These are phyloP conservation scores for Porites cylindrica DNA, from an alignment of 92 coral and sea anemone genomes.

Conservation along the genomic window DNA sequence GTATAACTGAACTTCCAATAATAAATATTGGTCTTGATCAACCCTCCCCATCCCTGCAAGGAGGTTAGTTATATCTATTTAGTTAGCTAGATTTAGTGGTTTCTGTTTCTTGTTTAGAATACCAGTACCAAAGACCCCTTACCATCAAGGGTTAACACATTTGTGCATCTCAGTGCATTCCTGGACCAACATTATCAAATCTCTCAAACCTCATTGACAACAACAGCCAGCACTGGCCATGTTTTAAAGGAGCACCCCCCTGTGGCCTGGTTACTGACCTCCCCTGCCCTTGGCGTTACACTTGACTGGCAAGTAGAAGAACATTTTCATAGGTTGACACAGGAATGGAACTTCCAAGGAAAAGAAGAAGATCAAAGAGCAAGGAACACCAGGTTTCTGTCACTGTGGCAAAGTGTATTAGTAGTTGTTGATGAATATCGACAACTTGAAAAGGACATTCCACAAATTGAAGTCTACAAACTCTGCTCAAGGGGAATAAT, in stretches of 20 bases:
- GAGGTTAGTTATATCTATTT: too few relatives aligned
- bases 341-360: not conserved
- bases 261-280: conserved; percentile 50
- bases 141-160: not conserved
- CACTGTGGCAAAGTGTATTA: conserved; percentile 33
- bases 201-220: not conserved
- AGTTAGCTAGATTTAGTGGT: too few relatives aligned
- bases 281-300: conserved; percentile 45
- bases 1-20: too few relatives aligned
- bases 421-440: conserved; percentile 46
- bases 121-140: not conserved
- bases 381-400: not conserved
- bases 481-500: not conserved
- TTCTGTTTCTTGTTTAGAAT: not conserved
- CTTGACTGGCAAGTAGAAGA: conserved; percentile 59
- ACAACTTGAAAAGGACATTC: conserved; percentile 36
- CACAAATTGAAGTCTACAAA: conserved; percentile 36
- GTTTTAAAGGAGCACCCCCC: conserved; percentile 16
- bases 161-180: conserved; percentile 19
- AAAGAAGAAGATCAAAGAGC: not conserved
- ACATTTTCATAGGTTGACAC: not conserved
- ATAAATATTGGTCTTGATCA: too few relatives aligned
- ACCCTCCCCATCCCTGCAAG: not conserved
- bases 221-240: not conserved
- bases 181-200: not conserved